phyloP scores from a whole-genome alignment of 2,113 vertebrate genomes.

The Pelmatolapia mariae region DNA sequence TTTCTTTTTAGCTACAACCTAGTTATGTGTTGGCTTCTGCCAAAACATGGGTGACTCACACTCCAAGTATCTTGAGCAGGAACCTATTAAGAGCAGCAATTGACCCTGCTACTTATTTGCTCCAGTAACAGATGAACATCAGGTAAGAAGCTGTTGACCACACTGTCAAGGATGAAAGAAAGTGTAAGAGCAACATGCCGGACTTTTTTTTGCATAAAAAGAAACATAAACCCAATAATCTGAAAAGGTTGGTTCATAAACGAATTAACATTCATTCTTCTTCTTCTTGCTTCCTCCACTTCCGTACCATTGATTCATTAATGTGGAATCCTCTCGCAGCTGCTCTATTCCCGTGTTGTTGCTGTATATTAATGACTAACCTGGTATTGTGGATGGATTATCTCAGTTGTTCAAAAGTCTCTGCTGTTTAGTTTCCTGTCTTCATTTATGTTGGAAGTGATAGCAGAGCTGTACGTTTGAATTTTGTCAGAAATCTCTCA shows the following conservation, averaged over 20 bases:
- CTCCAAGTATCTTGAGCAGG: background rate
- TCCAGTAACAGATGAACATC: background rate
- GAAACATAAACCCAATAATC: background rate
- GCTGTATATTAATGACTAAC: too few species aligned
- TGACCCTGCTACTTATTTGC: background rate
- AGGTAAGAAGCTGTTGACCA: background rate
- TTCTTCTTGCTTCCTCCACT: background rate
- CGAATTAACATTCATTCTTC: background rate
- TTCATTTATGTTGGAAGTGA: background rate
- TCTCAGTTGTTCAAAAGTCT: background rate
- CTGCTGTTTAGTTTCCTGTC: background rate
- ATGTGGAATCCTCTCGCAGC: background rate
- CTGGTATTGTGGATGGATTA: background rate
- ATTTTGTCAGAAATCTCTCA: background rate
- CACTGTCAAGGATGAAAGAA: background rate
- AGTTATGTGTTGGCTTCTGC: background rate
- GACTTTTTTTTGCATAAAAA: background rate
- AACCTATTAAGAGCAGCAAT: too few species aligned
- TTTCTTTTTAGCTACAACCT: background rate
- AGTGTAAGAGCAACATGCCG: background rate
- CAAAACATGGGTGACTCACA: background rate
- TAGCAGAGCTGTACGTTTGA: background rate
- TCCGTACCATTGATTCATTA: background rate
- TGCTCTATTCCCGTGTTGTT: background rate
- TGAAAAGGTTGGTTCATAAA: background rate